phyloP scores from a whole-genome alignment of 2,797 vertebrate genomes.

The Tadarida brasiliensis region DNA sequence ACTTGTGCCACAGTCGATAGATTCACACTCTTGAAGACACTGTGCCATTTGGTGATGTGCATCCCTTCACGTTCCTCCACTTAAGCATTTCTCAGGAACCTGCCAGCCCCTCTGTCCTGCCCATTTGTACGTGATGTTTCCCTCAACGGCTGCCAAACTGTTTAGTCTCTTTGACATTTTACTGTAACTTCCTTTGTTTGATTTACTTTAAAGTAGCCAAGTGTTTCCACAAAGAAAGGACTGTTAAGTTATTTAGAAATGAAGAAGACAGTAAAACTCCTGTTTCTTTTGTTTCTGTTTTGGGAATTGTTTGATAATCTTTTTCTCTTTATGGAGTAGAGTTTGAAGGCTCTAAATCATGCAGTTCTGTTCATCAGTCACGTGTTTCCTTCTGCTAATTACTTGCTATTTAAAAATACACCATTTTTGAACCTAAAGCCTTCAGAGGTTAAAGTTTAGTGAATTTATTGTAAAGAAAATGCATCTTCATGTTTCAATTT shows the following conservation, averaged over 20 bases:
- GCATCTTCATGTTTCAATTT: neutral
- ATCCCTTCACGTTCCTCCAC: constrained; percentile 64
- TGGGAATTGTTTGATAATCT: constrained; percentile 50
- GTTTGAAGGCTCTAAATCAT: constrained; percentile 79
- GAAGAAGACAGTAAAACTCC: constrained; percentile 84
- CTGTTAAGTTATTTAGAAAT: constrained; percentile 78
- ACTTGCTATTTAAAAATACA: neutral
- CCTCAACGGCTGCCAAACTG: constrained; percentile 85
- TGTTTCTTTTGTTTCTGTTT: constrained; percentile 78
- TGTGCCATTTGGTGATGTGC: constrained; percentile 79
- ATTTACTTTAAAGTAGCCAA: constrained; percentile 84
- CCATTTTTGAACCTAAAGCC: neutral
- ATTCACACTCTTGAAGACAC: constrained; percentile 56
- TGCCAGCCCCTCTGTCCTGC: constrained; percentile 51
- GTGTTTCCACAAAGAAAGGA: constrained; percentile 83
- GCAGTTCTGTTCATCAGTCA: constrained; percentile 1
- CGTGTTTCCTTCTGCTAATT: constrained; percentile 59
- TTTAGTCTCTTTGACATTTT: constrained; percentile 86
- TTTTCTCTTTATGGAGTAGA: constrained; percentile 70
- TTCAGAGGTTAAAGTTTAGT: neutral
- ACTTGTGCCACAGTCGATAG: constrained; percentile 11
- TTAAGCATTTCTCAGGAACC: neutral
- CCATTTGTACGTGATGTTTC: constrained; percentile 86
- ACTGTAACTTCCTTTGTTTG: constrained; percentile 88
- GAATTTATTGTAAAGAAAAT: neutral